Evolutionary conservation across 2,888 invertebrate species (phyloP).

Genomic region (Steromphala cineraria): DNA sequence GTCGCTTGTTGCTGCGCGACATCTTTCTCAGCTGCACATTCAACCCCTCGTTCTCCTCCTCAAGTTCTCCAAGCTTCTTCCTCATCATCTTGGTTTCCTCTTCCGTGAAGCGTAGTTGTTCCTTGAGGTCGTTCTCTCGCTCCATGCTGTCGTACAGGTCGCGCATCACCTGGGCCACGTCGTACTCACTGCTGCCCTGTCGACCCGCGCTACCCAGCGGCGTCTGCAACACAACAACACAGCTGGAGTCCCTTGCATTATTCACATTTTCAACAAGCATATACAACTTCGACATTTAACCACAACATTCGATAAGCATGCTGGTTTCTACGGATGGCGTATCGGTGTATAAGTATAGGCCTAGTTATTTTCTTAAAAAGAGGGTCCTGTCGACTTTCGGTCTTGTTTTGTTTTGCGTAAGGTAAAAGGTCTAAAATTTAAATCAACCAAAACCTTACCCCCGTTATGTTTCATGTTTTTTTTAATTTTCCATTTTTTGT

Average conservation of each 20-base stretch:
- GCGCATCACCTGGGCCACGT: constrained; percentile 82
- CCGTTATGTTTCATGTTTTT: no score
- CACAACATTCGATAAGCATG: no score
- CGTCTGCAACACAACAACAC: constrained; percentile 36
- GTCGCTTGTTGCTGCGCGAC: constrained; percentile 77
- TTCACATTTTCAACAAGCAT: no score
- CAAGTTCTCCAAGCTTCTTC: constrained; percentile 92
- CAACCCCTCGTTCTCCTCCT: constrained; percentile 97
- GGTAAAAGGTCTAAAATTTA: no score
- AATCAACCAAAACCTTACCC: no score
- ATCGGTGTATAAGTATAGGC: no score
- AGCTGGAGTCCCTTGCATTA: background rate
- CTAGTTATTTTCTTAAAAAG: no score
- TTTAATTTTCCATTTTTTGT: no score
- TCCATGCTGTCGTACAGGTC: constrained; percentile 94
- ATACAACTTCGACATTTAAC: no score
- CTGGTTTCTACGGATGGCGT: no score
- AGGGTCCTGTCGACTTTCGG: no score
- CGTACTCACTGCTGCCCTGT: constrained; percentile 64
- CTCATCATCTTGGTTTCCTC: constrained; percentile 88
- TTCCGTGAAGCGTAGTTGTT: constrained; percentile 93
- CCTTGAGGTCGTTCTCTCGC: constrained; percentile 93
- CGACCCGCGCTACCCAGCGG: constrained; percentile 42
- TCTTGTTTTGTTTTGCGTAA: no score
- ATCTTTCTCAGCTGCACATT: constrained; percentile 97